A percentile compares a stretch with the other conserved stretches of the same genome.
phyloP scores from a whole-genome alignment of 2,888 invertebrate species.

The Willowsia nigromaculata region DNA sequence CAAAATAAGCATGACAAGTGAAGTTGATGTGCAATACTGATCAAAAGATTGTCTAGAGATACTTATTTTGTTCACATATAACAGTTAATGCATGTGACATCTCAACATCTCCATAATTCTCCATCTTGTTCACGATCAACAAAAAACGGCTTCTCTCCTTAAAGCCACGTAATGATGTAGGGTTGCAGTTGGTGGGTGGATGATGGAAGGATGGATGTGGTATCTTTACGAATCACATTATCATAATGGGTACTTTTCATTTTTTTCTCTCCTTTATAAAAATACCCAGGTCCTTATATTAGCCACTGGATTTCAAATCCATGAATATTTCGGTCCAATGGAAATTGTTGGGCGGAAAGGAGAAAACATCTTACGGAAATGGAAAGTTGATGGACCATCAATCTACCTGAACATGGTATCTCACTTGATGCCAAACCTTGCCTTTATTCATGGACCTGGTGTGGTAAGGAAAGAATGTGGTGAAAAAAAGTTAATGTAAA shows the following conservation, averaged over 20 bases:
- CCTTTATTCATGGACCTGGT: slow-evolving; percentile 61
- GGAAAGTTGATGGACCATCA: slow-evolving; percentile 55
- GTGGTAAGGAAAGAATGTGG: slow-evolving; percentile 21
- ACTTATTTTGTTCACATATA: not conserved
- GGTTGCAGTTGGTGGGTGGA: no score
- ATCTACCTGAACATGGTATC: slow-evolving; percentile 54
- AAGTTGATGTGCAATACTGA: not conserved
- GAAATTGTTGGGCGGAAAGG: slow-evolving; percentile 58
- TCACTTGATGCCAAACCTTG: slow-evolving; percentile 57
- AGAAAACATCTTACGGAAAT: slow-evolving; percentile 54
- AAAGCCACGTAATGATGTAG: no score
- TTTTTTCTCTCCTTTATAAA: not conserved
- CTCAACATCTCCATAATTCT: not conserved
- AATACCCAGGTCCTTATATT: slow-evolving; percentile 55
- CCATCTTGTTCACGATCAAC: not conserved
- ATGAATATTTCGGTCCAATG: slow-evolving; percentile 63
- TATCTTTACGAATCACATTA: not conserved
- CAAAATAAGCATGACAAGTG: not conserved
- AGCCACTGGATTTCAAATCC: slow-evolving; percentile 62
- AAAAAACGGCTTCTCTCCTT: not conserved
- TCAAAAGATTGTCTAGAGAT: not conserved
- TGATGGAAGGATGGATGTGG: not conserved
- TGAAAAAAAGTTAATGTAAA: not conserved
- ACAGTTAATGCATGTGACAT: not conserved
- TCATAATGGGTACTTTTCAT: not conserved